Conservation (phyloP, 1,140 invertebrate genomes). For the Pseudomyrmex sp. region DNA sequence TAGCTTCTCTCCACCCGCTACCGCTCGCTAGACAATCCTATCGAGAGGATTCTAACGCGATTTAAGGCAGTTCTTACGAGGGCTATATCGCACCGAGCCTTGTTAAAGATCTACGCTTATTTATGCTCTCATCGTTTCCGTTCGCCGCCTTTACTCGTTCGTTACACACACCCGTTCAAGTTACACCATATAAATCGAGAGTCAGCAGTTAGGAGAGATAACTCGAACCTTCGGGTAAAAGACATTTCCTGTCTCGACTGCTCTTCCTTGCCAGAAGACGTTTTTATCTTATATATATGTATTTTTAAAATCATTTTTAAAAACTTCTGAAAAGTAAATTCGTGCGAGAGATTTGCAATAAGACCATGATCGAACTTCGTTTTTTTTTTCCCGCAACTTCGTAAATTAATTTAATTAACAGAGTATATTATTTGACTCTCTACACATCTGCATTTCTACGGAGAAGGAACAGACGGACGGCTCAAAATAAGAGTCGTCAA, state of each 20-base stretch:
- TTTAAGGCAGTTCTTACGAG: slow-evolving; percentile 74
- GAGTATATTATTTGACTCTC: too few species aligned
- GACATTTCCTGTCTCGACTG: not conserved
- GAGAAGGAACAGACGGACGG: not conserved
- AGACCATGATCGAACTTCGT: too few species aligned
- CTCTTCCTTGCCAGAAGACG: not conserved
- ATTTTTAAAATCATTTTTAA: too few species aligned
- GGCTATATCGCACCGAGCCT: slow-evolving; percentile 17
- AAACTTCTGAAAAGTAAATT: not conserved
- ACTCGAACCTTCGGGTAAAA: not conserved
- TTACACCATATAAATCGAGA: not conserved
- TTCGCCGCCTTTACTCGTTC: not conserved
- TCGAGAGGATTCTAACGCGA: slow-evolving; percentile 69
- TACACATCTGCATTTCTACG: too few species aligned
- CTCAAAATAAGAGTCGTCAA: not conserved
- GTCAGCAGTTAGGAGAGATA: not conserved
- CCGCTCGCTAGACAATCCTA: slow-evolving; percentile 69
- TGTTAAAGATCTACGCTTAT: slow-evolving; percentile 39
- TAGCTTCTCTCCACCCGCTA: slow-evolving; percentile 74
- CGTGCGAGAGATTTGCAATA: too few species aligned
- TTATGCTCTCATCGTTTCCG: slow-evolving; percentile 44
- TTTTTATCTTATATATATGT: too few species aligned
- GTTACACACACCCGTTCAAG: not conserved
- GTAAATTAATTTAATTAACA: too few species aligned
- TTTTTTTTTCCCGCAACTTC: too few species aligned